Conservation (phyloP, 2,113 vertebrate species). For the Galbula dea region DNA sequence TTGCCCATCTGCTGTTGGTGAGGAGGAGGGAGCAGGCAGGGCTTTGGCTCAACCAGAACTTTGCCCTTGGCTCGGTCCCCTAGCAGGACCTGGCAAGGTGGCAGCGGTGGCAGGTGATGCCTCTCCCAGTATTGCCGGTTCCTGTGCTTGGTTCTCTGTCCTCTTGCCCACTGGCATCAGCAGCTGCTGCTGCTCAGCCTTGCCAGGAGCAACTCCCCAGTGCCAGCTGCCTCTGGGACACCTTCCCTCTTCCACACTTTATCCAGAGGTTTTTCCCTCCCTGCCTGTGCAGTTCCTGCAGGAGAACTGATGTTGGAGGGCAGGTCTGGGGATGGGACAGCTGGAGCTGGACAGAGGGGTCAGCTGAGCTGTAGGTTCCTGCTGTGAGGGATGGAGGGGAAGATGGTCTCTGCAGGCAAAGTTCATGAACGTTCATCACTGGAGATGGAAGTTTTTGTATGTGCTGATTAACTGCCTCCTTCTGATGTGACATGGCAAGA, state of each 20-base stretch:
- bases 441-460: not conserved
- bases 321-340: not conserved
- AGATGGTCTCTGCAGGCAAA: not conserved
- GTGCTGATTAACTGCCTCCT: slow-evolving; percentile 38
- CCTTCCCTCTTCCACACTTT: not conserved
- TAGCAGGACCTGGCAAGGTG: rapidly evolving
- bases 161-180: rapidly evolving
- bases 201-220: not conserved
- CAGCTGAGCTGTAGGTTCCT: rapidly evolving
- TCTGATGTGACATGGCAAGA: not conserved
- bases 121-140: not conserved
- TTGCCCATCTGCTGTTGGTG: not conserved
- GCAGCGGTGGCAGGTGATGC: not conserved
- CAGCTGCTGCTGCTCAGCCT: not conserved
- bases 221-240: not conserved
- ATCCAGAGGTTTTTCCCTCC: not conserved
- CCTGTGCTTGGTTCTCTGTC: not conserved
- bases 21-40: not conserved
- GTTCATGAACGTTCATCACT: not conserved
- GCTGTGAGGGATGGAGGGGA: not conserved
- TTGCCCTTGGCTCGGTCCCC: not conserved
- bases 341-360: not conserved
- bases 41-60: not conserved
- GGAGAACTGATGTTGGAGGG: rapidly evolving
- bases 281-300: rapidly evolving